Base-by-base conservation (phyloP, 1,140 invertebrate genomes). In the Lysiphlebus fabarum region DNA sequence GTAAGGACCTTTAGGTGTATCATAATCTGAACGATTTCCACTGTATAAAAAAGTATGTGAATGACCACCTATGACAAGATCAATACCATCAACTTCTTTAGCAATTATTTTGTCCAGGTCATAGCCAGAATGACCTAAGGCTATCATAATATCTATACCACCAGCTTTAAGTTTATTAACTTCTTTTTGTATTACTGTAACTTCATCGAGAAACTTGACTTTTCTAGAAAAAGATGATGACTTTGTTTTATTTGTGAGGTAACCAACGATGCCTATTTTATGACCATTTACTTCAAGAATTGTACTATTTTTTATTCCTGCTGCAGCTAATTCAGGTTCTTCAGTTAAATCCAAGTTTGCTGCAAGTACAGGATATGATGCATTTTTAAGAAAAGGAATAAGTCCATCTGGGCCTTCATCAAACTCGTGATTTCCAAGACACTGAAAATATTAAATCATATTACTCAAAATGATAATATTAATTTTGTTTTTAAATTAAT, bases 371-470 rank as follows among this genome's bases (percentile, higher is more conserved):
- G 92, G 91, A 62, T 88, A 90, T 81, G 0, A 66, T 70, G 41
- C 85, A 83, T 33, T 87, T 75, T 7, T 11, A 8, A 96, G 75
- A 71, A 93, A 95, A 2, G 90, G 87, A n/a, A 86, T 81, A 4
- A 96, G 70, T 8, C 88, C 91, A 1, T 75, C 71, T 0, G 91
- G 78, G 0, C 90, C 90, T 56, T 90, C 84, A 71, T 96, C 95
- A 69, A 98, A 96, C 76, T 98, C 95, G 68, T 97, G 95, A 70
- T 97, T 98, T 26, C 95, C 95, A 54, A 97, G 79, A n/a, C 87
- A 88, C 92, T 95, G 76, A 73, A 70, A 76, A 49, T 56, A 42
- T 6, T 53, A 50, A 48, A 37, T 50, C 40, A 42, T 12, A 37
- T 14, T 56, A 38, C 33, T 40, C 37, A 38, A 38, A 43, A 38